Evolutionary conservation across 2,797 vertebrate species (phyloP).

Genomic region (Platalea minor): DNA sequence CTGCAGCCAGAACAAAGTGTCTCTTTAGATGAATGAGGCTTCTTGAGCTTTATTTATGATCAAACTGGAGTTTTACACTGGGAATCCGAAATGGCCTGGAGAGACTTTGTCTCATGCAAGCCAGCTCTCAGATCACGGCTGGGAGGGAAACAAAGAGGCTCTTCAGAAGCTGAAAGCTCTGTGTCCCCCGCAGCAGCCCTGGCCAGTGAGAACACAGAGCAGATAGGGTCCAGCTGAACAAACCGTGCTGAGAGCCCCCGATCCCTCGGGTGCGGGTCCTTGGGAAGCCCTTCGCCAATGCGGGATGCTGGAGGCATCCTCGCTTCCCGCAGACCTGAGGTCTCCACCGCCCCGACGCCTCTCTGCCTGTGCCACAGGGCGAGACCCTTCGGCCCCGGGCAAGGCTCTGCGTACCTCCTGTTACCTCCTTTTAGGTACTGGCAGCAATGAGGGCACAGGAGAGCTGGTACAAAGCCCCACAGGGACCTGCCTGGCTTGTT

Average conservation of each 20-base stretch:
- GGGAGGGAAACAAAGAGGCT: background rate
- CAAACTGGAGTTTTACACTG: background rate
- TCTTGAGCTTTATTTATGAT: slow-evolving; percentile 5
- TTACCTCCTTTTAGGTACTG: background rate
- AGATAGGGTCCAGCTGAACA: background rate
- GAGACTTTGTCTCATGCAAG: background rate
- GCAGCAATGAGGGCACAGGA: background rate
- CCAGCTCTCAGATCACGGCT: background rate
- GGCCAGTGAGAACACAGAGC: background rate
- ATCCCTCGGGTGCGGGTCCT: background rate
- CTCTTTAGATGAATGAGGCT: background rate
- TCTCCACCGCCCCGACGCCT: background rate
- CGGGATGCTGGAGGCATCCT: background rate
- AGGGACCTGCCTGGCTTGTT: background rate
- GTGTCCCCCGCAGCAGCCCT: background rate
- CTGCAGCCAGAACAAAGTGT: background rate
- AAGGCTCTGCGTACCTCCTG: background rate
- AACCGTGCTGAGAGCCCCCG: background rate
- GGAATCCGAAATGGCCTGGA: background rate
- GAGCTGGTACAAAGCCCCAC: background rate
- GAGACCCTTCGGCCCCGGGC: background rate
- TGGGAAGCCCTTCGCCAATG: background rate
- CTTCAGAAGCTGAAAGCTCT: background rate
- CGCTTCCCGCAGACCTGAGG: fast-evolving
- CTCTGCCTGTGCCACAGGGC: background rate